Evolutionary conservation across 2,888 invertebrate species (phyloP), one percentile per base, ranked within the genome.

Genomic region (Pediacus dermestoides): DNA sequence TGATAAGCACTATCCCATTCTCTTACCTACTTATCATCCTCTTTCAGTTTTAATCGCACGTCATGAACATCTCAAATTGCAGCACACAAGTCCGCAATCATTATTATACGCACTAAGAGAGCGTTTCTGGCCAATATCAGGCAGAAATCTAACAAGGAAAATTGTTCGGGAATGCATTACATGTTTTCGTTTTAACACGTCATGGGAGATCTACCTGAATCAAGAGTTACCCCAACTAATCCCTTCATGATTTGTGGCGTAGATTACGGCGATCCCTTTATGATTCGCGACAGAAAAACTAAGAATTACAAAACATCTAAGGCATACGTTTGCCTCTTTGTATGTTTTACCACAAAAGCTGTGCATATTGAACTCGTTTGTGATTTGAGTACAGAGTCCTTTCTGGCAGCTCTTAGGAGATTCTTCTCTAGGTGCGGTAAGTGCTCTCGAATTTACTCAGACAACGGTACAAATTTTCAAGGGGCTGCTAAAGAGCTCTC

Each of bases 381-480:
- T 2, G 37, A 37, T 18, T 15, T 37, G 10, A 33, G 27, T n/a
- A 37, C 42, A 6, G 25, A 28, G 4, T 23, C 12, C 9, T 42
- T 42, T 34, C 8, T 42, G 9, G 34, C 12, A n/a, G 42, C 42
- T 2, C 32, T 42, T 8, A 22, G 30, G 9, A 26, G 37, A 4
- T 42, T 42, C 16, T 10, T 37, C 4, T 16, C 26, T 2, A 27
- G 37, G 12, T 16, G 41, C 4, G 37, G 38, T 7, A 14, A 16
- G 22, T 14, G 10, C 3, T n/a, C 6, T 4, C 3, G 7, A 3
- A 34, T 38, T 10, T 34, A 16, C 10, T 21, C 22, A 2, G 33
- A 21, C 14, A 33, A 42, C 27, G 42, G 33, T 6, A 37, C 37
- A 3, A 42, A 42, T 11, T 42, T 41, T 21, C 37, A 43, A 3